Evolutionary conservation across 1,140 invertebrate species (phyloP), one percentile per base, ranked within the genome.

Genomic region (Macrotrachela quadricornifera): DNA sequence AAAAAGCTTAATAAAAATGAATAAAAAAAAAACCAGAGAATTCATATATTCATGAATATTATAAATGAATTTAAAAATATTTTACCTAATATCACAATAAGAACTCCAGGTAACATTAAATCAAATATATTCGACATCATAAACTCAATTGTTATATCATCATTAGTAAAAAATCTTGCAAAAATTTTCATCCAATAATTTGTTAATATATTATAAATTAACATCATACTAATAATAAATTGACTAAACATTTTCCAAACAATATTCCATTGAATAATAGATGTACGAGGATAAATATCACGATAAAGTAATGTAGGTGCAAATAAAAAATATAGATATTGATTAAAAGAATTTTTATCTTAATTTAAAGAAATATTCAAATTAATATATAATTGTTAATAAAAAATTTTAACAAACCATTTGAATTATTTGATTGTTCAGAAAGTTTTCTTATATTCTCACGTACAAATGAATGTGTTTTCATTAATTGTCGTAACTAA

Each of bases 251-350:
- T 75, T 38, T 69, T 75, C 0, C 79, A 54, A 0, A 85, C 82
- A 42, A 79, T 73, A 16, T 71, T 71, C 83, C 83, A 88, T 46
- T 77, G 68, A 14, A 84, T 80, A 17, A 69, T 69, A 49, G 74
- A 71, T 1, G 77, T 81, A 60, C 81, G 21, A 42, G 84, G 84
- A 74, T 88, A 88, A 55, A 71, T 69, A 61, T 87, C 81, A 57
- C 79, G 76, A 65, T 87, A 88, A 18, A 90, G 66, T 0, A 87
- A 72, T 1, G 84, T 87, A n/a, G 85, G 85, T 0, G 78, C 82
- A 66, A 87, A 86, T 16, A 86, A 65, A 61, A 83, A 90, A 62
- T 87, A 88, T 0, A 84, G 59, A 64, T 79, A 87, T 51, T 81
- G 78, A 0, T 75, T 76, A 61, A 85, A 79, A 40, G 75, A 13